Percentiles rank a stretch among this genome's conserved stretches.
phyloP scores from a whole-genome alignment of 2,888 invertebrate genomes.

The Allophyes oxyacanthae region DNA sequence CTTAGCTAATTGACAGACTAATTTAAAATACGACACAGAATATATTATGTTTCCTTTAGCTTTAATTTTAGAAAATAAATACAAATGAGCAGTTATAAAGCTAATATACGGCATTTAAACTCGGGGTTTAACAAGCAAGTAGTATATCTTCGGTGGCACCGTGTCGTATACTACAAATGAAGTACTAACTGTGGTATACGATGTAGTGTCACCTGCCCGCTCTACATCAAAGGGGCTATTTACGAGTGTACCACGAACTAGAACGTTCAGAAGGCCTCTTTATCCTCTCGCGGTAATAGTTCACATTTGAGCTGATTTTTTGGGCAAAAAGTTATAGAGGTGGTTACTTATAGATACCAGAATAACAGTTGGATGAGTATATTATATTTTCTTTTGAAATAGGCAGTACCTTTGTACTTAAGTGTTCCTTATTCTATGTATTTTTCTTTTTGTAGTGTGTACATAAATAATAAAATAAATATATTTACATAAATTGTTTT shows the following conservation, averaged over 20 bases:
- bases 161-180: no score
- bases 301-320: no score
- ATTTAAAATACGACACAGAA: slow-evolving; percentile 7
- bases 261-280: slow-evolving; percentile 7
- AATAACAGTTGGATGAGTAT: no score
- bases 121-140: slow-evolving; percentile 16
- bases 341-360: no score
- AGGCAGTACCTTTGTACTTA: no score
- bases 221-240: slow-evolving; percentile 47
- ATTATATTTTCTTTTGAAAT: no score
- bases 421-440: no score
- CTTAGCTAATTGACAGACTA: slow-evolving; percentile 2
- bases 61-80: slow-evolving; percentile 17
- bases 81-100: slow-evolving; percentile 8
- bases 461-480: no score
- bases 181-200: neutral
- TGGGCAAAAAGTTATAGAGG: no score
- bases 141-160: slow-evolving; percentile 22
- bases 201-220: slow-evolving; percentile 31
- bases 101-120: slow-evolving; percentile 25
- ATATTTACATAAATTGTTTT: no score
- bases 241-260: slow-evolving; percentile 18
- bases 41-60: neutral
- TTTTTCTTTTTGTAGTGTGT: no score
- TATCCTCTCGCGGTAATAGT: no score